Base-by-base conservation (phyloP, 1,140 invertebrate species). In the Agrypnia vestita region DNA sequence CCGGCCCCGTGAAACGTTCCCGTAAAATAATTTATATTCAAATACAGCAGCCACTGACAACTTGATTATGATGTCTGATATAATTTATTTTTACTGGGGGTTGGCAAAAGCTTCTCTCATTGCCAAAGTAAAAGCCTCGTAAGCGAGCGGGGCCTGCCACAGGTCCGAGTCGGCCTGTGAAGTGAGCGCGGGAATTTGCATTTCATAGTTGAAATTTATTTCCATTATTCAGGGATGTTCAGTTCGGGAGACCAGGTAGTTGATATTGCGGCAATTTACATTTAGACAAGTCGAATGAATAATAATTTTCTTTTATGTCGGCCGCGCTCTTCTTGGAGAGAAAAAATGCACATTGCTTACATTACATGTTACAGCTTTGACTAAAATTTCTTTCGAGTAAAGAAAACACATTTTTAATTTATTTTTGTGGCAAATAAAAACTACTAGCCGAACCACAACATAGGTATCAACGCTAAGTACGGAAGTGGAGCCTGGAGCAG, bases 161-260 rank as follows among this genome's bases (percentile, higher is more conserved):
- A 72, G 25, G 69, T 72, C 53, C 71, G 53, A 74, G 25, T 74
- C 71, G 25, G 25, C 25, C 35, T 55, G 71, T 74, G 51, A 74
- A 74, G 71, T 74, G 51, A 49, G 61, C 74, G 72, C 47, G 49
- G 59, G 73, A 80, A 83, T 83, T 83, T 83, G 82, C 82, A 83
- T 83, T 81, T 80, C 82, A 81, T 83, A 83, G 82, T 83, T 83
- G 82, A 83, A 83, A 83, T 83, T 83, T 83, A 83, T 83, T 83
- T 83, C 79, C 82, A 83, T 81, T 83, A 83, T 81, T 78, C 82
- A 80, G 71, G 47, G 77, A 43, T 77, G 76, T 77, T 80, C 81
- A 62, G 81, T 80, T 69, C 15, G 74, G 44, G 73, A 72, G 80
- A 55, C 76, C 81, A 80, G 78, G 74, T 79, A 76, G 64, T 55